phyloP scores from a whole-genome alignment of 2,113 vertebrate genomes.

The Harpagus bidentatus region DNA sequence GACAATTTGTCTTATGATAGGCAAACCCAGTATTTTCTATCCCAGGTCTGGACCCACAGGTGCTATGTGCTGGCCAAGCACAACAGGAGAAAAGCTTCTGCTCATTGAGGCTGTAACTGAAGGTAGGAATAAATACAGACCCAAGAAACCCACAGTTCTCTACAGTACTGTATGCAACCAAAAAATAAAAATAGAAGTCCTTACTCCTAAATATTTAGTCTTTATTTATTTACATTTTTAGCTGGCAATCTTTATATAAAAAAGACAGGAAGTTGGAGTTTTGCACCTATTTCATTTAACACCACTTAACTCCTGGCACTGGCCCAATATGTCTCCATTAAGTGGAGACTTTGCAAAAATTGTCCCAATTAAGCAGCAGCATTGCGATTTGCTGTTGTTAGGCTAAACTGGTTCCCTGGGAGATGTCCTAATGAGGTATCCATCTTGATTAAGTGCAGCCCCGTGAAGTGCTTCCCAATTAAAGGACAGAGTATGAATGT shows the following conservation, averaged over 20 bases:
- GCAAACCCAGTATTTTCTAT: background rate
- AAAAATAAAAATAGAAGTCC: background rate
- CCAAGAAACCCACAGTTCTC: background rate
- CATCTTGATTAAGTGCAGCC: constrained; percentile 63
- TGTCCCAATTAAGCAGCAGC: constrained; percentile 63
- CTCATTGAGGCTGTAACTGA: background rate
- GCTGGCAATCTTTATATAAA: constrained; percentile 24
- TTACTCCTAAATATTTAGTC: background rate
- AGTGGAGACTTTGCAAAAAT: constrained; percentile 59
- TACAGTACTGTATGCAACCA: background rate
- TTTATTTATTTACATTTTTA: constrained; percentile 25
- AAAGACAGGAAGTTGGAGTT: constrained; percentile 44
- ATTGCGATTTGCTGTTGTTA: constrained; percentile 60
- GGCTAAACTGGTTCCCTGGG: constrained; percentile 66
- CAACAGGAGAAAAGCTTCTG: background rate
- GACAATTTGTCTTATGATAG: background rate
- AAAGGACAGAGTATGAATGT: background rate
- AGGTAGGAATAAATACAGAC: background rate
- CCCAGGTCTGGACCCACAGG: background rate
- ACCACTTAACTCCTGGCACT: constrained; percentile 63
- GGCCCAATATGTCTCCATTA: constrained; percentile 62
- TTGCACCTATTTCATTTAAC: constrained; percentile 65
- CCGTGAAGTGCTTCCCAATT: constrained; percentile 59
- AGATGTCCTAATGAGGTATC: constrained; percentile 68
- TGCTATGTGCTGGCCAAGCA: background rate